Evolutionary conservation across 1,140 invertebrate species (phyloP).

Genomic region (Hycleus cichorii): DNA sequence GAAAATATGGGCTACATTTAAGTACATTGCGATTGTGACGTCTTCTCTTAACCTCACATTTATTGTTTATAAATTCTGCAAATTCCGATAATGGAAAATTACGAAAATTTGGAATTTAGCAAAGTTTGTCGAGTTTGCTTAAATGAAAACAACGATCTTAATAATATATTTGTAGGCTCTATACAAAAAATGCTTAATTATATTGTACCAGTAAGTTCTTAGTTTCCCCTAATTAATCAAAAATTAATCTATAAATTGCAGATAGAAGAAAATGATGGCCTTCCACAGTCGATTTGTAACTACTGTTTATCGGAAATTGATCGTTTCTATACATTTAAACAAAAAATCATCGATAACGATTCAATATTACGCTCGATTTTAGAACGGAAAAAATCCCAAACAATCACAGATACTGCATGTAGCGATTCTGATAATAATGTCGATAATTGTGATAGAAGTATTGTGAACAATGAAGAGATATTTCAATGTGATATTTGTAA

Average conservation of each 20-base stretch:
- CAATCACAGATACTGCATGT: background rate
- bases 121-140: conserved; percentile 6
- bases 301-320: conserved; percentile 1
- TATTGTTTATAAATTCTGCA: background rate
- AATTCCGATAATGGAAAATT: conserved; percentile 2
- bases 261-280: conserved; percentile 8
- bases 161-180: conserved; percentile 3
- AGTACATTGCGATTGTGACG: too few species aligned
- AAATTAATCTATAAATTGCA: background rate
- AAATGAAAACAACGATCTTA: conserved; percentile 1
- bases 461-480: background rate
- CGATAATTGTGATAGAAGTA: background rate
- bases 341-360: conserved; percentile 4
- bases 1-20: too few species aligned
- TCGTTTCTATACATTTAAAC: conserved; percentile 6
- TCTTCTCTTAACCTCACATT: too few species aligned
- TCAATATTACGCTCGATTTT: background rate
- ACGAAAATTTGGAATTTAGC: background rate
- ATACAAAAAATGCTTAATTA: conserved; percentile 1
- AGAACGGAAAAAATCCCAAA: background rate
- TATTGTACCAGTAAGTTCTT: background rate
- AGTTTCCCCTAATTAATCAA: background rate
- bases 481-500: conserved; percentile 16
- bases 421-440: background rate
- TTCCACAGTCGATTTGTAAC: background rate